phyloP scores from a whole-genome alignment of 2,888 invertebrate genomes.

The Eristalis arbustorum region DNA sequence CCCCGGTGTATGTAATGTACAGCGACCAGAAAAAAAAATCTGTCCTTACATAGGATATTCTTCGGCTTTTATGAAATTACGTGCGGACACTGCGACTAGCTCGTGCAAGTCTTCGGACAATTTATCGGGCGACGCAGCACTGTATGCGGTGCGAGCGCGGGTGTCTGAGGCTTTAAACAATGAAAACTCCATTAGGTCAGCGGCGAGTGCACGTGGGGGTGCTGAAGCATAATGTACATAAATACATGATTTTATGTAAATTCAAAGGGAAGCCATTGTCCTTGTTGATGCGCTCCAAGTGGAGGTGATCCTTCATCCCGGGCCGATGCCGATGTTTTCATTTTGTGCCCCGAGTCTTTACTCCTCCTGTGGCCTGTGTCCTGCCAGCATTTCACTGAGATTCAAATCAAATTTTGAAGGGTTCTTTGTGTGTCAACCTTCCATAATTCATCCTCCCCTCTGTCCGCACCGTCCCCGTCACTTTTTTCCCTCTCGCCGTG shows the following conservation, averaged over 20 bases:
- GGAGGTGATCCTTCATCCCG: constrained; percentile 6
- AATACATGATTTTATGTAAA: constrained; percentile 43
- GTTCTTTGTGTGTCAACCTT: constrained; percentile 42
- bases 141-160: constrained; percentile 10
- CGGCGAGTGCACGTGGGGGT: neutral
- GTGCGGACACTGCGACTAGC: constrained; percentile 34
- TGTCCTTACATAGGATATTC: neutral
- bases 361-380: too few relatives aligned
- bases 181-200: constrained; percentile 47
- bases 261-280: constrained; percentile 15
- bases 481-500: neutral
- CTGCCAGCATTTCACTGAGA: neutral
- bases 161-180: constrained; percentile 37
- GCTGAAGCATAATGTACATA: constrained; percentile 28
- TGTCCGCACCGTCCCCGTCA: neutral
- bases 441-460: constrained; percentile 36
- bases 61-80: constrained; percentile 14
- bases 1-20: neutral
- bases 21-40: neutral
- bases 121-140: constrained; percentile 49
- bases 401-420: constrained; percentile 15
- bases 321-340: neutral
- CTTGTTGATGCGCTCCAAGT: constrained; percentile 25
- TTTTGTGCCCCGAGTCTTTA: neutral
- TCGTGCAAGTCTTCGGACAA: constrained; percentile 29